phyloP scores from a whole-genome alignment of 2,113 vertebrate genomes.

The Mesitornis unicolor region DNA sequence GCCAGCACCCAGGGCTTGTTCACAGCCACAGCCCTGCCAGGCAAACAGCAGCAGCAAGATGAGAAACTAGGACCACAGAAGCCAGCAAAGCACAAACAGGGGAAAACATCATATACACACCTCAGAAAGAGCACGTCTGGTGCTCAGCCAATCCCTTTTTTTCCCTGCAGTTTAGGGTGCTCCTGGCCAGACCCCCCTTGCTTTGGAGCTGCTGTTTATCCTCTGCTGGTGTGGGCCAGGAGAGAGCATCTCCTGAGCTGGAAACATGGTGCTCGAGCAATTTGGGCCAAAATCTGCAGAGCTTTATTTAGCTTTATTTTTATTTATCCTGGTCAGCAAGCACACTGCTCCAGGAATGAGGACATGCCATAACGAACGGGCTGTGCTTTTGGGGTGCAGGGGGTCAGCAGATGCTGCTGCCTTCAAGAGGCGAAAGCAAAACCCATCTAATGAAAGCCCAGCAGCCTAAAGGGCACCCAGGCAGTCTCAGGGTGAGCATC shows the following conservation, averaged over 20 bases:
- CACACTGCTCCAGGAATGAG: not conserved
- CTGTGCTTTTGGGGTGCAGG: not conserved
- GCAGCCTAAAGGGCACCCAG: not conserved
- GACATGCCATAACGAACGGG: accelerated
- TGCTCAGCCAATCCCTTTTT: not conserved
- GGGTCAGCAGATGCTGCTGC: not conserved
- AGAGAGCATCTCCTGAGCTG: accelerated
- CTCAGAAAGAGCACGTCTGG: not conserved
- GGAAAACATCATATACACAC: not conserved
- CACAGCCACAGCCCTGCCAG: not conserved
- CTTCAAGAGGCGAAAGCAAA: not conserved
- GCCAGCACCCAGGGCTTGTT: not conserved
- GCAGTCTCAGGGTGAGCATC: accelerated
- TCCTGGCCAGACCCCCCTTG: not conserved
- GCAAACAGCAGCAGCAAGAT: not conserved
- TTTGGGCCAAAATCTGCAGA: accelerated
- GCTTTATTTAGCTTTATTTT: too few relatives aligned
- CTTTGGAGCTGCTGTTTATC: not conserved
- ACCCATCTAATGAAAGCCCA: not conserved
- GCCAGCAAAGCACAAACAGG: not conserved
- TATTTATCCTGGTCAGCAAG: too few relatives aligned
- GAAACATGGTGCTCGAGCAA: not conserved
- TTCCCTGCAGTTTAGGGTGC: not conserved
- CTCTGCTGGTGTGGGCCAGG: not conserved
- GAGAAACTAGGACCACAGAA: not conserved